phyloP scores from a whole-genome alignment of 1,140 invertebrate genomes.

The Aphelenchoides fujianensis region DNA sequence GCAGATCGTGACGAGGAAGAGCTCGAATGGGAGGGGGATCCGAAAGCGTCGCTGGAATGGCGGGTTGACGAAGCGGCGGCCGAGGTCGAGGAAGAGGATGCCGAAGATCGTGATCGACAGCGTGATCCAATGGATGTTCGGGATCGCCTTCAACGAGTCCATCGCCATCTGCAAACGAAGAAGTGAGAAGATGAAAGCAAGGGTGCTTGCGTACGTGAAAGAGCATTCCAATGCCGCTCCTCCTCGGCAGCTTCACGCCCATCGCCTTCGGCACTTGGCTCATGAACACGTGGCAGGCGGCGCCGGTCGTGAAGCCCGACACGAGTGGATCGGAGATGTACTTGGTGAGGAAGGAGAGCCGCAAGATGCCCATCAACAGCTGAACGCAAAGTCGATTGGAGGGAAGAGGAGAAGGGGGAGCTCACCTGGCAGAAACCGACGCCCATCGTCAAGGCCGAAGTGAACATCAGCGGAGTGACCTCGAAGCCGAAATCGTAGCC shows the following conservation, averaged over 20 bases:
- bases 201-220: conserved; percentile 18
- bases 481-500: conserved; percentile 36
- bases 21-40: conserved; percentile 65
- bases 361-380: conserved; percentile 53
- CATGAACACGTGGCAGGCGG: conserved; percentile 57
- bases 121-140: conserved; percentile 63
- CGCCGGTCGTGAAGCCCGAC: conserved; percentile 60
- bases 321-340: conserved; percentile 61
- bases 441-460: conserved; percentile 52
- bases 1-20: conserved; percentile 63
- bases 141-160: conserved; percentile 60
- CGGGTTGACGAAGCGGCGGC: conserved; percentile 64
- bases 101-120: conserved; percentile 63
- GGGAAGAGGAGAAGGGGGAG: too few species aligned
- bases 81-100: conserved; percentile 63
- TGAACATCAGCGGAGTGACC: conserved; percentile 48
- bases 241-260: conserved; percentile 53
- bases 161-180: conserved; percentile 56
- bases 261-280: conserved; percentile 58
- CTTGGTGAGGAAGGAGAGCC: conserved; percentile 59
- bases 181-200: conserved; percentile 13
- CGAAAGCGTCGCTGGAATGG: conserved; percentile 63
- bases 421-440: conserved; percentile 54
- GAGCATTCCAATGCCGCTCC: conserved; percentile 56
- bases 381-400: conserved; percentile 28